These are phyloP conservation scores for Nephila pilipes DNA, from an alignment of 1,140 invertebrate genomes.

Conservation along the genomic window DNA sequence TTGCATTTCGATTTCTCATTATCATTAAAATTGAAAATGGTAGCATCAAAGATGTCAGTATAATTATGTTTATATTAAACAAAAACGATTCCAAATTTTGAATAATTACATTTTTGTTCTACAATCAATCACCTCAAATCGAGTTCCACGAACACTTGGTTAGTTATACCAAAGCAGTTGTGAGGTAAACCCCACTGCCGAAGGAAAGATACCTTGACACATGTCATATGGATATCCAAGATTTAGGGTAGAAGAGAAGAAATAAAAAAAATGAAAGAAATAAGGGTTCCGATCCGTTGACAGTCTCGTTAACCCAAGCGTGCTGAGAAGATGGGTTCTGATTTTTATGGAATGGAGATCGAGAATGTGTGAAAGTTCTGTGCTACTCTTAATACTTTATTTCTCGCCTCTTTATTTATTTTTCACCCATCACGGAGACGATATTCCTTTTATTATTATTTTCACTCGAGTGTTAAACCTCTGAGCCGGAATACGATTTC, in stretches of 20 bases:
- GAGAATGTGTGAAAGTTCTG: neutral
- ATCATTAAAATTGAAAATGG: too few species aligned
- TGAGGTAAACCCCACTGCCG: neutral
- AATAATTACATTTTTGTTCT: neutral
- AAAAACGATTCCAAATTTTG: neutral
- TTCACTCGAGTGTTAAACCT: neutral
- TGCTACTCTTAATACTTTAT: neutral
- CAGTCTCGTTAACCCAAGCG: constrained; percentile 62
- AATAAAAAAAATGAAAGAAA: neutral
- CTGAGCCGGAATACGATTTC: neutral
- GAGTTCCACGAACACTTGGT: neutral
- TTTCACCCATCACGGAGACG: neutral
- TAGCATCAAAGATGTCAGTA: too few species aligned
- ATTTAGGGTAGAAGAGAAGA: neutral
- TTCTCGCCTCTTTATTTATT: constrained; percentile 23
- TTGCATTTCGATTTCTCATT: too few species aligned
- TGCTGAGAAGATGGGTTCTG: constrained; percentile 48
- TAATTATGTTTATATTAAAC: too few species aligned
- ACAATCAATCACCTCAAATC: neutral
- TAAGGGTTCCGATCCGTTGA: constrained; percentile 36
- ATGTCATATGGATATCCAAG: constrained; percentile 6
- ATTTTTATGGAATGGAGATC: constrained; percentile 58
- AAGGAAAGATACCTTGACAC: constrained; percentile 40
- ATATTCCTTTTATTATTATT: neutral
- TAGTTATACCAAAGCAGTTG: neutral